These are phyloP conservation scores for Dasypogon diadema DNA, from an alignment of 2,888 invertebrate species.

Conservation along the genomic window DNA sequence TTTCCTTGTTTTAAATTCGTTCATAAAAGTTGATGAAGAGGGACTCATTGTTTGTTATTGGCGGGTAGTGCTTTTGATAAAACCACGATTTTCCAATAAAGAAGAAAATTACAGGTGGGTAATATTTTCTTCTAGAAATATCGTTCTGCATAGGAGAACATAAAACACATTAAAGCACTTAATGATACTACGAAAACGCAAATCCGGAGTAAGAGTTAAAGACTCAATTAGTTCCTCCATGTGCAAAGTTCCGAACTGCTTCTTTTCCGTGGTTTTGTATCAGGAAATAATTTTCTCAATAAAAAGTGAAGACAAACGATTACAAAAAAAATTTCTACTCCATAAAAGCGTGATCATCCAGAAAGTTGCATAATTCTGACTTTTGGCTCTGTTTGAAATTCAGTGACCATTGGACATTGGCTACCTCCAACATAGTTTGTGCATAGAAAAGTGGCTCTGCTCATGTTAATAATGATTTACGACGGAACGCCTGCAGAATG, in stretches of 20 bases:
- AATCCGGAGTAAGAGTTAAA: neutral
- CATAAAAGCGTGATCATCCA: slow-evolving; percentile 7
- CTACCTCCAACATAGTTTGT: neutral
- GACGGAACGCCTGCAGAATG: neutral
- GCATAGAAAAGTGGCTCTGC: neutral
- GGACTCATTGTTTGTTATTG: too few relatives aligned
- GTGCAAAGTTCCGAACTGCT: slow-evolving; percentile 5
- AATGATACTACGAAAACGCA: neutral
- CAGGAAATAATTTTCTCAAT: neutral
- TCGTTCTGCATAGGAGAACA: neutral
- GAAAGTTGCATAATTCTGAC: slow-evolving; percentile 2
- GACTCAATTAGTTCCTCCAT: slow-evolving; percentile 29
- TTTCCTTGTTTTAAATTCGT: too few relatives aligned
- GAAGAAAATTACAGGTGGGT: too few relatives aligned
- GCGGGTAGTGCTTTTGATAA: too few relatives aligned
- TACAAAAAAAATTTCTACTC: slow-evolving; percentile 4
- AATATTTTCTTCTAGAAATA: neutral
- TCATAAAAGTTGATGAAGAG: too few relatives aligned
- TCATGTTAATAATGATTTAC: slow-evolving; percentile 4
- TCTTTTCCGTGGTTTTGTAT: neutral
- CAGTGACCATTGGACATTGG: neutral
- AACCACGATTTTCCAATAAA: too few relatives aligned
- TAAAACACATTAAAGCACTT: neutral
- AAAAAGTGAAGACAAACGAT: neutral
- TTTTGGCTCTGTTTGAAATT: neutral